These are phyloP conservation scores for Chroicocephalus ridibundus DNA, from an alignment of 2,113 vertebrate species.

Conservation along the genomic window DNA sequence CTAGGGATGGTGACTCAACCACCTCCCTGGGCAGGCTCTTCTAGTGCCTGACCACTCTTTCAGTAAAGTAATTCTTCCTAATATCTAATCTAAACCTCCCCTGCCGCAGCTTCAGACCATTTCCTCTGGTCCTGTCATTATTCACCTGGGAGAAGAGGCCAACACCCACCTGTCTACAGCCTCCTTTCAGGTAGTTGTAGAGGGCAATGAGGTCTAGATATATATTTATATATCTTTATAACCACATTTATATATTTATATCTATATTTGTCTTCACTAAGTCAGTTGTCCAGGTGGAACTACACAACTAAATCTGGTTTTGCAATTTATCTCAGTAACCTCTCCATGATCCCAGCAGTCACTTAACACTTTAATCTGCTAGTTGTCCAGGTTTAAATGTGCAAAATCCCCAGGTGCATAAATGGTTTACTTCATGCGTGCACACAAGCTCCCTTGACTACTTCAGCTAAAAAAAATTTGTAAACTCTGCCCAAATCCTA, in stretches of 20 bases:
- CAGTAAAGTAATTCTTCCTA: too few relatives aligned
- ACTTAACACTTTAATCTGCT: background rate
- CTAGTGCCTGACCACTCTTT: too few relatives aligned
- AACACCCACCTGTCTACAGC: too few relatives aligned
- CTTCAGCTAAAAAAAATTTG: background rate
- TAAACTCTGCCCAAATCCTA: background rate
- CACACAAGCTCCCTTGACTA: background rate
- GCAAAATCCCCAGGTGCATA: background rate
- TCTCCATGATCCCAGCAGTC: background rate
- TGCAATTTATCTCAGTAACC: background rate
- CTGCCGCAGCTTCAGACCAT: too few relatives aligned
- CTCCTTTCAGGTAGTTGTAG: too few relatives aligned
- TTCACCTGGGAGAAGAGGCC: too few relatives aligned
- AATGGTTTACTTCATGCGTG: background rate
- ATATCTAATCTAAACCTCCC: too few relatives aligned
- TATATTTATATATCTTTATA: too few relatives aligned
- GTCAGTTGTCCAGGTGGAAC: background rate
- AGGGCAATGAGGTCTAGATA: too few relatives aligned
- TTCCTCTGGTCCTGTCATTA: too few relatives aligned
- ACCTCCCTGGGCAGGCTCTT: too few relatives aligned
- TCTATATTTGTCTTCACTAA: background rate
- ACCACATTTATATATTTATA: background rate
- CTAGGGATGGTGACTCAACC: too few relatives aligned
- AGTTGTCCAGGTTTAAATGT: background rate
- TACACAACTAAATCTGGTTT: background rate